Evolutionary conservation across 2,113 vertebrate genomes (phyloP).

Genomic region (Sander lucioperca): DNA sequence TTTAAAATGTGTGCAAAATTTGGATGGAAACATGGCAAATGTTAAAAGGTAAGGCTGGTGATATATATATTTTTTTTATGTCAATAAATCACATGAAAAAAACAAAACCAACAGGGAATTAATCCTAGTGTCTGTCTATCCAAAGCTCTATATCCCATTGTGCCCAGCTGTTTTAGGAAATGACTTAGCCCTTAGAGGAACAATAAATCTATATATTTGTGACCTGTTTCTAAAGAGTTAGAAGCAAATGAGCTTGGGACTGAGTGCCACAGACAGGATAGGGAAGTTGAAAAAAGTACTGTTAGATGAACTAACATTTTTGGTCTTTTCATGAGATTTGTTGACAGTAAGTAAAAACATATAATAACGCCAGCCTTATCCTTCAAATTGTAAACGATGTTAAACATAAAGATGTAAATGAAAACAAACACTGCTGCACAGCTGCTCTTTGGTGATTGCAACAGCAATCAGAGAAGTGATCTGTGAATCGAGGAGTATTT

Average conservation of each 20-base stretch:
- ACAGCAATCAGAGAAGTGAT: neutral
- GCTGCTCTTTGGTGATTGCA: conserved; percentile 29
- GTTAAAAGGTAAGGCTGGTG: neutral
- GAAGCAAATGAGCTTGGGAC: no score
- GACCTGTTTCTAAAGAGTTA: no score
- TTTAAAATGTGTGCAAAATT: neutral
- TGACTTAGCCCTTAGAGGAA: no score
- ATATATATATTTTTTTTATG: neutral
- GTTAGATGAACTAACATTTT: neutral
- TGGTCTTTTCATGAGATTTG: conserved; percentile 17
- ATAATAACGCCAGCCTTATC: neutral
- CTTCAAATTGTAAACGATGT: neutral
- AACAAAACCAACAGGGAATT: neutral
- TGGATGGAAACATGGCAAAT: neutral
- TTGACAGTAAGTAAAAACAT: neutral
- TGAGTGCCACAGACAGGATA: no score
- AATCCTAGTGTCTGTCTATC: no score
- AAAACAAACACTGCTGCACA: conserved; percentile 50
- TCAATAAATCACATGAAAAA: conserved; percentile 16
- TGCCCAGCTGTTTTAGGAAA: no score
- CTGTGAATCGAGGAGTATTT: neutral
- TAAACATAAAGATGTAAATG: neutral
- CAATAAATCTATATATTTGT: no score
- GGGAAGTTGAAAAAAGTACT: no score
- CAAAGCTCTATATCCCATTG: neutral